Percentiles rank a stretch among this genome's conserved stretches.
These are phyloP conservation scores for Calameuta pallipes DNA, from an alignment of 2,888 invertebrate genomes.

Conservation along the genomic window DNA sequence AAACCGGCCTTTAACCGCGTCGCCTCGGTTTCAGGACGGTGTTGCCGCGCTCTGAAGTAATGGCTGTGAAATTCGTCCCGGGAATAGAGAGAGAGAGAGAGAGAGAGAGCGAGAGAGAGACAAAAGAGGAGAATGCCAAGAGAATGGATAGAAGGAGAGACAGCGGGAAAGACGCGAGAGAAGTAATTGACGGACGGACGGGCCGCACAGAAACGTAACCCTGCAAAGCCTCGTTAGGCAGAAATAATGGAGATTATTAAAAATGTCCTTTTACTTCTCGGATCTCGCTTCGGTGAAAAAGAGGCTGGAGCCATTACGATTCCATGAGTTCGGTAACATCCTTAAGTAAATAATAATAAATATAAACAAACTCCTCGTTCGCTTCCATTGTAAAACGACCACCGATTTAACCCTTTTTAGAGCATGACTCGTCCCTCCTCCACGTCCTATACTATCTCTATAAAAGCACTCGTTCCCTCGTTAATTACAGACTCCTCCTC, in stretches of 20 bases:
- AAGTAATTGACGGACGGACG: constrained; percentile 32
- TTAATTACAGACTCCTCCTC: no score
- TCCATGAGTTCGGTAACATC: constrained; percentile 31
- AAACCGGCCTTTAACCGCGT: background rate
- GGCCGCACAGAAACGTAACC: constrained; percentile 14
- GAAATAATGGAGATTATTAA: constrained; percentile 42
- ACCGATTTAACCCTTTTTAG: background rate
- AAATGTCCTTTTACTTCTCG: constrained; percentile 9
- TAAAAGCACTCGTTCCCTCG: no score
- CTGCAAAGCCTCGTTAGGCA: constrained; percentile 35
- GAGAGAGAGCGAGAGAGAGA: background rate
- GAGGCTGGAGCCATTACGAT: constrained; percentile 29
- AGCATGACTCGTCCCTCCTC: background rate
- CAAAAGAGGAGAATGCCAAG: background rate
- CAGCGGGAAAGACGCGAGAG: constrained; percentile 13
- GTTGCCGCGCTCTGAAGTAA: background rate
- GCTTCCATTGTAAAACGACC: background rate
- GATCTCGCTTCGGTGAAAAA: background rate
- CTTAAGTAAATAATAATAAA: constrained; percentile 41
- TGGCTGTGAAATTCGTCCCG: background rate
- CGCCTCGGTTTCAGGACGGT: constrained; percentile 1
- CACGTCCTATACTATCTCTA: no score
- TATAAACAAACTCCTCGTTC: constrained; percentile 25
- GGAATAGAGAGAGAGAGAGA: background rate
- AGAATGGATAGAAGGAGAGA: no score